A percentile compares a stretch with the other conserved stretches of the same genome.
Evolutionary conservation across 2,888 invertebrate species (phyloP).

Genomic region (Plutella xylostella): DNA sequence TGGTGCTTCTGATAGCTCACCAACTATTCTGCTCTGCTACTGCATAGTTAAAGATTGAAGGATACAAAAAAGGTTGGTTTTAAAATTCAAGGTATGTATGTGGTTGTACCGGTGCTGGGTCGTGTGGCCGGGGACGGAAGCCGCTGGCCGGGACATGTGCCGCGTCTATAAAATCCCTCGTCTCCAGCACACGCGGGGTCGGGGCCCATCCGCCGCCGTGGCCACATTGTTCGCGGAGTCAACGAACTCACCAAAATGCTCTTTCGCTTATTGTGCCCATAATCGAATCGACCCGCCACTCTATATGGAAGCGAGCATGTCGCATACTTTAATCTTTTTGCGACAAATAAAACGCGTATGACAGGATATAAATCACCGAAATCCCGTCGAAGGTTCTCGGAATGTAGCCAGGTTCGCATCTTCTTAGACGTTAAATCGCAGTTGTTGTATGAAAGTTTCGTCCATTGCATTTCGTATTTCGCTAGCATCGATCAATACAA

Average conservation of each 20-base stretch:
- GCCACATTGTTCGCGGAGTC: slow-evolving; percentile 36
- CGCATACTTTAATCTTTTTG: slow-evolving; percentile 43
- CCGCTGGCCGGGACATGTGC: slow-evolving; percentile 39
- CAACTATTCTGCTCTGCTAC: background rate
- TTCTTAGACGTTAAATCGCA: too few species aligned
- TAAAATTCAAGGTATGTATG: background rate
- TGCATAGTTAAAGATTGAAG: background rate
- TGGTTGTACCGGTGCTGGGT: background rate
- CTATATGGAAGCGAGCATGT: slow-evolving; percentile 53
- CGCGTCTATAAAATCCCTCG: slow-evolving; percentile 44
- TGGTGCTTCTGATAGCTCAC: background rate
- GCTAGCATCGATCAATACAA: too few species aligned
- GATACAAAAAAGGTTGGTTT: background rate
- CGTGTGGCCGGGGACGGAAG: slow-evolving; percentile 21
- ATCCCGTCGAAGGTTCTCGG: slow-evolving; percentile 24
- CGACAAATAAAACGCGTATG: slow-evolving; percentile 39
- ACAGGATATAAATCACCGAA: slow-evolving; percentile 31
- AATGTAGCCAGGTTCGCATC: too few species aligned
- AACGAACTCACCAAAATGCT: slow-evolving; percentile 64
- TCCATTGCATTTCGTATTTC: too few species aligned
- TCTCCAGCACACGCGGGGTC: slow-evolving; percentile 46
- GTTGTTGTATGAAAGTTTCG: too few species aligned
- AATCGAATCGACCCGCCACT: slow-evolving; percentile 58
- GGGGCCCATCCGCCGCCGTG: slow-evolving; percentile 30
- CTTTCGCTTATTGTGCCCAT: slow-evolving; percentile 62